Evolutionary conservation across 2,888 invertebrate genomes (phyloP), one percentile per base, ranked within the genome.

Genomic region (Cheilosia urbana): DNA sequence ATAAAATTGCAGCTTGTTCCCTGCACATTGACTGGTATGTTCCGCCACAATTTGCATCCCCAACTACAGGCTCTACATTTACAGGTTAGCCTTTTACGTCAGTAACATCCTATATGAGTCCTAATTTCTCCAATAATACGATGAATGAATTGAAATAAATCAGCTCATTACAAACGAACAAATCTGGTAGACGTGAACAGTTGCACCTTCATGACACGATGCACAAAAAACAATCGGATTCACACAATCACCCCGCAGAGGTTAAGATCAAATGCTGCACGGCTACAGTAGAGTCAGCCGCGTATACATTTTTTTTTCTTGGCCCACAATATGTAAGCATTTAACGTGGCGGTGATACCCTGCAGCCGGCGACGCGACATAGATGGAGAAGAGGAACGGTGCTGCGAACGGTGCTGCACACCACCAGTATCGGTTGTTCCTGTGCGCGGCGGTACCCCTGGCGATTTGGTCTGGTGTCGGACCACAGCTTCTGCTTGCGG

Each of bases 111-210:
- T 47, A 60, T 68, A 62, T n/a, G 42, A 57, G 34, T 73, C 72
- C 83, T 78, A 78, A 83, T 83, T 83, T 51, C 66, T 63, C 55
- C 78, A 51, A 55, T 73, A 72, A 42, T 55, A 49, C 24, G 40
- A 27, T 2, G 51, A 76, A 68, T 68, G 81, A 76, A 81, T 76
- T 77, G 81, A 81, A 85, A 85, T 85, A 85, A 85, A 85, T 85
- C 85, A 85, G 85, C 85, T 85, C 85, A 85, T 85, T 85, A 85
- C 85, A 81, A 85, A 81, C 81, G 63, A 81, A 85, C 85, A 80
- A 81, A 85, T 85, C 72, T 85, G 81, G 85, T 81, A 77, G 81
- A 85, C 85, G 85, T 85, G 85, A 85, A 85, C 81, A 77, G 81
- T 81, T 81, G 80, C 85, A 85, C 85, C 85, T 81, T 81, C 81